phyloP scores from a whole-genome alignment of 2,888 invertebrate genomes.

The Hermaeophaga mercurialis region DNA sequence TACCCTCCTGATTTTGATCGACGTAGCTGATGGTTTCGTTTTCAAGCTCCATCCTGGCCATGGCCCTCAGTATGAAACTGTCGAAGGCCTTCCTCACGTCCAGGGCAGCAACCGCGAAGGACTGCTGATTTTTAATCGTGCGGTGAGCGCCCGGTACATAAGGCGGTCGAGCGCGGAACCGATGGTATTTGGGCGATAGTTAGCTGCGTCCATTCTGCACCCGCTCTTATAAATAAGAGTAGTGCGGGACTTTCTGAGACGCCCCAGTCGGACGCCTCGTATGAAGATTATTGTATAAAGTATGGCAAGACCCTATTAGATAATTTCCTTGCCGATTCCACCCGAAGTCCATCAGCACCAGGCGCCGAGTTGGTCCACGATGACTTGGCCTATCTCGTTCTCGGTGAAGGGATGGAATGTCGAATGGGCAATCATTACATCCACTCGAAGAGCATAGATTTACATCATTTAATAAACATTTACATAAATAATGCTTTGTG shows the following conservation, averaged over 20 bases:
- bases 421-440: too few relatives aligned
- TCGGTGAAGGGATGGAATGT: not conserved
- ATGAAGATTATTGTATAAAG: slow-evolving; percentile 1
- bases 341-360: slow-evolving; percentile 2
- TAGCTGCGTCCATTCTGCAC: not conserved
- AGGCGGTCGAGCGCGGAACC: slow-evolving; percentile 18
- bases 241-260: slow-evolving; percentile 5
- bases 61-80: too few relatives aligned
- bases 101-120: not conserved
- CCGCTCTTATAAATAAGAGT: too few relatives aligned
- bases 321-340: not conserved
- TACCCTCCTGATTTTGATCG: too few relatives aligned
- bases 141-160: too few relatives aligned
- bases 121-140: too few relatives aligned
- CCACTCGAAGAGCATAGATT: too few relatives aligned
- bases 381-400: not conserved
- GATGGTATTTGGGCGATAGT: not conserved
- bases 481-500: too few relatives aligned
- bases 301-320: not conserved
- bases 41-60: too few relatives aligned
- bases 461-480: too few relatives aligned
- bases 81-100: too few relatives aligned
- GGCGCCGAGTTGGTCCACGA: slow-evolving; percentile 12
- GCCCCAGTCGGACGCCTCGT: not conserved
- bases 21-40: not conserved